These are phyloP conservation scores for Hassar affinis DNA, from an alignment of 2,113 vertebrate genomes.

Conservation along the genomic window DNA sequence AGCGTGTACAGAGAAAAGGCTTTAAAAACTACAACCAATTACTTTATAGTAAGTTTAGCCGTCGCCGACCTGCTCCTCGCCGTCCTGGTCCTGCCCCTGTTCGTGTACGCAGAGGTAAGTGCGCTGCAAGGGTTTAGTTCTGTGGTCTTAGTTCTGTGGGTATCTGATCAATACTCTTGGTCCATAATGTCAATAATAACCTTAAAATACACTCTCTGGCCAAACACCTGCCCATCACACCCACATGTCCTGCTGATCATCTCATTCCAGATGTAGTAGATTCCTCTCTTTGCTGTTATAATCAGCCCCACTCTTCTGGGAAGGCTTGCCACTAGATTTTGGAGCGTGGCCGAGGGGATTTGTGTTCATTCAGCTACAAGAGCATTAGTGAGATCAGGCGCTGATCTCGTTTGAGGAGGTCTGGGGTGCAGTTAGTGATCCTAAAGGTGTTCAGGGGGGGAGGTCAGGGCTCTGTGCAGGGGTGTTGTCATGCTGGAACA, in stretches of 20 bases:
- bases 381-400: background rate
- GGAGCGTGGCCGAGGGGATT: background rate
- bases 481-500: background rate
- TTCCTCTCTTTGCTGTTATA: background rate
- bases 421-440: background rate
- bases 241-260: background rate
- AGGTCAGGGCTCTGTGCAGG: background rate
- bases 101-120: slow-evolving; percentile 90
- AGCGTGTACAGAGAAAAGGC: slow-evolving; percentile 89
- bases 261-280: background rate
- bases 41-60: slow-evolving; percentile 92
- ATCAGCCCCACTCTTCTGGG: background rate
- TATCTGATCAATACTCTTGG: no score
- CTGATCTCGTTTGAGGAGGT: background rate
- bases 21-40: slow-evolving; percentile 94
- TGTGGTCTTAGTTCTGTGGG: no score
- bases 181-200: no score
- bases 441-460: background rate
- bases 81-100: slow-evolving; percentile 88
- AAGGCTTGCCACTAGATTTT: background rate
- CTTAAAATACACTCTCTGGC: background rate
- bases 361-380: background rate
- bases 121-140: no score
- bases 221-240: background rate
- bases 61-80: slow-evolving; percentile 88